Percentiles rank a stretch among this genome's conserved stretches.
These are phyloP conservation scores for Parauchenoglanis ngamensis DNA, from an alignment of 2,797 vertebrate species.

Conservation along the genomic window DNA sequence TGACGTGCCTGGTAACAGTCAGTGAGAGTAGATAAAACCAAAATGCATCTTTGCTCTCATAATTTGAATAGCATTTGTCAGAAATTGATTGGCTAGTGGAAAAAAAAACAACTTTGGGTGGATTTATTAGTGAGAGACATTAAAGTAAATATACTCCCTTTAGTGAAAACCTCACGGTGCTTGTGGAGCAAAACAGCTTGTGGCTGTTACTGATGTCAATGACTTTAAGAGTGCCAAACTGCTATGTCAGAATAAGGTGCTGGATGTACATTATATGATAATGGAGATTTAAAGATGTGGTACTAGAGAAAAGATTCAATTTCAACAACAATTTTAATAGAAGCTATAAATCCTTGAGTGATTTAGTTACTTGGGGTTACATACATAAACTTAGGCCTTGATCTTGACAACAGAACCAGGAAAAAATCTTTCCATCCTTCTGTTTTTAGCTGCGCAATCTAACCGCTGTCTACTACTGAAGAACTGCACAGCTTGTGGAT, in stretches of 20 bases:
- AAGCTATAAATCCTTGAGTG: neutral
- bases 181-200: neutral
- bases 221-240: neutral
- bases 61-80: neutral
- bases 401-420: neutral
- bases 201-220: too few relatives aligned
- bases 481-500: neutral
- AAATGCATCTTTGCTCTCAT: neutral
- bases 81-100: neutral
- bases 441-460: constrained; percentile 21
- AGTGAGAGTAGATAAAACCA: neutral
- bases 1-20: neutral
- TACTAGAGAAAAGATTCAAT: neutral
- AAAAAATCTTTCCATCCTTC: neutral
- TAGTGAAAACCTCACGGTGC: neutral
- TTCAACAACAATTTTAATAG: neutral
- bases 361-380: neutral
- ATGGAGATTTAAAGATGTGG: neutral
- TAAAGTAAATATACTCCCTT: neutral
- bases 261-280: neutral
- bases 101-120: neutral
- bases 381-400: neutral
- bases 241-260: neutral
- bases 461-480: neutral
- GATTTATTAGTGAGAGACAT: neutral